Evolutionary conservation across 2,797 vertebrate genomes (phyloP), one percentile per base, ranked within the genome.

Genomic region (Epinephelus malabaricus): DNA sequence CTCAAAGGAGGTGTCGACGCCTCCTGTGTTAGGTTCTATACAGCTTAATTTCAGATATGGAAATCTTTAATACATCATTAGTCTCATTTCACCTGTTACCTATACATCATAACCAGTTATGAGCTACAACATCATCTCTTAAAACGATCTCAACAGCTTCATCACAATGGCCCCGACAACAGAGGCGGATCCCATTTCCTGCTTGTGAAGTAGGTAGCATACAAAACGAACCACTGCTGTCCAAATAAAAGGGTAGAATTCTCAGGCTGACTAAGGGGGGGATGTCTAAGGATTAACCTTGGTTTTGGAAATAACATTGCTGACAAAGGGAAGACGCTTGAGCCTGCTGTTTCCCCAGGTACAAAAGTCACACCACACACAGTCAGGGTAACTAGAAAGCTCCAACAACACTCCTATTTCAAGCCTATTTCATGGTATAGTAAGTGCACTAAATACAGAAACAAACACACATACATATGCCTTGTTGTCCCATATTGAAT

Each of bases 361-460:
- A 95, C 92, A 95, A 95, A 95, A 95, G 89, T 93, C 94, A 96
- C 93, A 94, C 93, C 92, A 95, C 94, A 94, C 93, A 95, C 91
- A 94, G 91, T 94, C 94, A 94, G 93, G 91, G 91, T 94, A 91
- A 95, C 91, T 95, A 95, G 93, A 94, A 93, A 94, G 92, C 93
- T 95, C 94, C 92, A 94, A 94, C 88, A 91, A 94, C 94, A 95
- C 94, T 94, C 94, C 93, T 95, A 94, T 94, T 95, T 96, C 95
- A 96, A 95, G 93, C 95, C 93, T 95, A 95, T 92, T 94, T 96
- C 94, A 95, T 94, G 92, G 92, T 94, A 95, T 95, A 95, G 88
- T 93, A 95, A 95, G 94, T 95, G 94, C 92, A 95, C 93, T 94
- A 94, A 94, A 95, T 94, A 95, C 92, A 93, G 86, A 95, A 94